Base-by-base conservation (phyloP, 2,888 invertebrate genomes). In the Trichacis sp. region DNA sequence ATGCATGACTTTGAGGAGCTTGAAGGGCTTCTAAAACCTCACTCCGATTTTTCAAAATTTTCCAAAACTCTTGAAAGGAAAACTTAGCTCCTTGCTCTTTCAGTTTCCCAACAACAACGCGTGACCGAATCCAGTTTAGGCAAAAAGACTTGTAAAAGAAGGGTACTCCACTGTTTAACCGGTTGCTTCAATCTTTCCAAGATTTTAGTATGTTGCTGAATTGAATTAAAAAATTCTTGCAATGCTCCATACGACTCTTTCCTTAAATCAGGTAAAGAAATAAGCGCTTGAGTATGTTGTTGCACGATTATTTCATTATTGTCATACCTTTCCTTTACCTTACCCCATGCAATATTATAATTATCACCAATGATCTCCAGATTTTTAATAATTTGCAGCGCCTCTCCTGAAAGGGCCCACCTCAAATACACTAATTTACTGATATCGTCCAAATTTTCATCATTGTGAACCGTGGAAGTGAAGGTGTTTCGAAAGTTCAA, bases 401-500 rank as follows among this genome's bases (percentile, higher is more conserved):
- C 63, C 11, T 47, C 47, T 15, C 55, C 55, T 9, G 51, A 50
- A 12, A 64, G 30, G 11, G 36, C 45, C 2, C 48, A 29, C 12
- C 51, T 38, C 17, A 65, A 42, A 19, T 53, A 61, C 15, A 56
- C 42, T 20, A 66, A 20, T 51, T 70, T 70, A 47, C 58, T 57
- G 2, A 56, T 53, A 19, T 51, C 24, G 12, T 60, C 12, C 19
- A 66, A 30, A 8, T 52, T 38, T 18, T 40, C 19, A 49, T 70
- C 63, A 14, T 53, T 30, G 24, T 71, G 48, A 30, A 70, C 60
- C 8, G 68, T 8, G 11, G 60, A 52, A 11, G 18, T 47, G 50
- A 68, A 69, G 15, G 53, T n/a, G 33, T 69, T 60, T 0, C 24
- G 15, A 43, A 69, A 71, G 9, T 49, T 14, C 11, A 64, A 17